These are phyloP conservation scores for Glaucomys volans DNA, from an alignment of 2,113 vertebrate species.

Conservation along the genomic window DNA sequence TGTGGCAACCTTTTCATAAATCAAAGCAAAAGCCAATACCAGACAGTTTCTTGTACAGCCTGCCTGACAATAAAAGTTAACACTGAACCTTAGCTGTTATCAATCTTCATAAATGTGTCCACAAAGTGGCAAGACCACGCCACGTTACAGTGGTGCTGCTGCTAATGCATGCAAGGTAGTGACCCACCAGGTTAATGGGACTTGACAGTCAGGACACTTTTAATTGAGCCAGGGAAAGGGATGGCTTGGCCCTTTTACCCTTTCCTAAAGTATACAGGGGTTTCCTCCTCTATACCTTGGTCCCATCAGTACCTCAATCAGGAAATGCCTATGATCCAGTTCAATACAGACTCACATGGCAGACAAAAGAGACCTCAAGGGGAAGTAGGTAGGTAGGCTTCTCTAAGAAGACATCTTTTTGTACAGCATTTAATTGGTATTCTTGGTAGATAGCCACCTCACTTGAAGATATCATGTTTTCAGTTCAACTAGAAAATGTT, in stretches of 20 bases:
- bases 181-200: conserved; percentile 73
- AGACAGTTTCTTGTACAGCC: conserved; percentile 81
- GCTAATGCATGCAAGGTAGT: conserved; percentile 81
- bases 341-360: neutral
- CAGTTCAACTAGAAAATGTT: conserved; percentile 60
- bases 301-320: neutral
- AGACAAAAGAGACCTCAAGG: neutral
- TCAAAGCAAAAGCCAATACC: conserved; percentile 84
- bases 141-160: conserved; percentile 54
- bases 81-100: conserved; percentile 83
- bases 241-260: neutral
- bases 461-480: conserved; percentile 27
- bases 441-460: conserved; percentile 1
- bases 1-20: conserved; percentile 85
- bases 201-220: conserved; percentile 64
- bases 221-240: conserved; percentile 74
- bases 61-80: conserved; percentile 88
- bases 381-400: neutral
- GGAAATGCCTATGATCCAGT: conserved; percentile 43
- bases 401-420: neutral
- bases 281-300: conserved; percentile 39
- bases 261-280: conserved; percentile 56
- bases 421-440: conserved; percentile 13
- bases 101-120: conserved; percentile 88
- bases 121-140: conserved; percentile 70